Evolutionary conservation across 2,797 vertebrate species (phyloP).

Genomic region (Clamator glandarius): DNA sequence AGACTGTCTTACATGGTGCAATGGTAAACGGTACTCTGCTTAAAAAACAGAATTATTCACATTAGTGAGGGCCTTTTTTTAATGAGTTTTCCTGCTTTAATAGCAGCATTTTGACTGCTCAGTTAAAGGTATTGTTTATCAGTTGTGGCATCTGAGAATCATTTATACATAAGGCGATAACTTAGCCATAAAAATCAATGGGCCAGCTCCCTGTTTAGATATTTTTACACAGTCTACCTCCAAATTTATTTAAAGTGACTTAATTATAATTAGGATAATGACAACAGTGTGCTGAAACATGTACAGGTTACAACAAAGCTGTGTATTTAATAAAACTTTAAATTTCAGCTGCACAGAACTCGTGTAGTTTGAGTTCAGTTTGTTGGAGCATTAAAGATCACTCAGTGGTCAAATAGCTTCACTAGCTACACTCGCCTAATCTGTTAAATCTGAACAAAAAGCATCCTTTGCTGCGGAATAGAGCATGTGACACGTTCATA

Average conservation of each 20-base stretch:
- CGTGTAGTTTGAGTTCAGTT: background rate
- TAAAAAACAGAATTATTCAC: background rate
- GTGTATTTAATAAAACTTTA: background rate
- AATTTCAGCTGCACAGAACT: background rate
- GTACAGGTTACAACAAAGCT: background rate
- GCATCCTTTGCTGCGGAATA: slow-evolving; percentile 14
- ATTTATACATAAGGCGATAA: slow-evolving; percentile 1
- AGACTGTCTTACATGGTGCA: background rate
- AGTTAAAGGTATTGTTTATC: slow-evolving; percentile 17
- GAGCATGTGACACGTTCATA: background rate
- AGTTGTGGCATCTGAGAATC: background rate
- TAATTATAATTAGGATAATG: slow-evolving; percentile 58
- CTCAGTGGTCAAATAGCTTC: slow-evolving; percentile 17
- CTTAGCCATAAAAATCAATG: slow-evolving; percentile 41
- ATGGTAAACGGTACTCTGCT: background rate
- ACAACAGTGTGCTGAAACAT: background rate
- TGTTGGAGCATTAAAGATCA: slow-evolving; percentile 29
- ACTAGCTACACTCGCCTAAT: slow-evolving; percentile 2
- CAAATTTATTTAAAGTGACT: slow-evolving; percentile 15
- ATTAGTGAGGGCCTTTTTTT: background rate
- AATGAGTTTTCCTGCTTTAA: slow-evolving; percentile 14
- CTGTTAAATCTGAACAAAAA: slow-evolving; percentile 37
- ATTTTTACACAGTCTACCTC: slow-evolving; percentile 50
- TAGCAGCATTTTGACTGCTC: background rate
- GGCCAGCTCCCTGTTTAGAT: slow-evolving; percentile 11